Evolutionary conservation across 2,113 vertebrate genomes (phyloP), one percentile per base, ranked within the genome.

Genomic region (Gymnorhina tibicen): DNA sequence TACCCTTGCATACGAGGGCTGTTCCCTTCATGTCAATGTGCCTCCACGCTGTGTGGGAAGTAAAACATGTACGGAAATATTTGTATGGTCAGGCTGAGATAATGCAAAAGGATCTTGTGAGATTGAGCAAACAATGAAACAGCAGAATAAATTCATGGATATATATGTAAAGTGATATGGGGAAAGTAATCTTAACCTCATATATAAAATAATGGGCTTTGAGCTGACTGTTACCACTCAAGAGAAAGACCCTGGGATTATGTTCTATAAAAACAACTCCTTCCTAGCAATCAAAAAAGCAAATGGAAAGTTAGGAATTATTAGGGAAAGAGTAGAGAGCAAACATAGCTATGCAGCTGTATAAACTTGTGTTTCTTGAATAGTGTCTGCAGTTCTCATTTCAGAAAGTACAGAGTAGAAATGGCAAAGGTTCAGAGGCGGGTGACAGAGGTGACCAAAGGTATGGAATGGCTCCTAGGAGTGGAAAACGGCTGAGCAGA

Each of bases 211-310:
- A 95, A 68, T 37, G 49, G 85, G 67, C 53, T 84, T 88, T 73
- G 76, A 67, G 79, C 30, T 82, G 87, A 91, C 41, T 46, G 46
- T 88, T 95, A 92, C 59, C 30, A 70, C 46, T 94, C 76, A 77
- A 59, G 41, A 94, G 75, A 94, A 95, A 97, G 82, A 90, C 20
- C 41, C 32, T 79, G 22, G 63, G 86, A 93, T 92, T 92, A 91
- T 80, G 91, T 91, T 95, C 80, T 94, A 39, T 81, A 70, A 88
- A 95, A 97, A 96, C 79, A 97, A 81, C 60, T 92, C 73, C 67
- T 86, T 95, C 63, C 56, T 70, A 86, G 91, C 63, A 70, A 92
- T 92, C 85, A 89, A 83, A 93, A 93, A 77, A 84, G 46, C 68
- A 86, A 97, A 95, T 33, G 89, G 60, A 86, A 95, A 84, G 79